Evolutionary conservation across 2,113 vertebrate species (phyloP).

Genomic region (Genyomyrus donnyi): DNA sequence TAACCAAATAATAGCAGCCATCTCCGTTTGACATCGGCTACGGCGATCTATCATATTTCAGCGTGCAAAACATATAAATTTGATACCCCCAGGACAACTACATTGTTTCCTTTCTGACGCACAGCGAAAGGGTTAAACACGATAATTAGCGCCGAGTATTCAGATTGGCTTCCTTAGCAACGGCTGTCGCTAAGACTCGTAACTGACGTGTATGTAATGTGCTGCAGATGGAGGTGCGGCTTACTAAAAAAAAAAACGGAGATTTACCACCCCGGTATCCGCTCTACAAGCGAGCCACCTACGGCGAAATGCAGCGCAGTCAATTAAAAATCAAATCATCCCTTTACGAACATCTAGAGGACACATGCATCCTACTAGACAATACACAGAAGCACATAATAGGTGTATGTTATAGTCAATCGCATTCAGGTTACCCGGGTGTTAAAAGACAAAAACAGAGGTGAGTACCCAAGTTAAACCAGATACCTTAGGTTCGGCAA

Average conservation of each 20-base stretch:
- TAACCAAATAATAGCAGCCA: neutral
- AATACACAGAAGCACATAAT: neutral
- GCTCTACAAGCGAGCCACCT: neutral
- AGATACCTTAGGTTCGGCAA: neutral
- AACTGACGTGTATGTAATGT: conserved; percentile 30
- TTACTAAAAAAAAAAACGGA: neutral
- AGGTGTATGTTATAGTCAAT: no score
- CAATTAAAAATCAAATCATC: neutral
- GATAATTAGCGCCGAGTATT: conserved; percentile 43
- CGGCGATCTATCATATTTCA: neutral
- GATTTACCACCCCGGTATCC: neutral
- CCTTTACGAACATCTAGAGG: neutral
- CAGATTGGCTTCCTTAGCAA: conserved; percentile 53
- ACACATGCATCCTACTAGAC: neutral
- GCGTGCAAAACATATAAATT: neutral
- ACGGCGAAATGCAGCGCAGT: neutral
- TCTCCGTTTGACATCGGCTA: neutral
- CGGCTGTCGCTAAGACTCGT: conserved; percentile 39
- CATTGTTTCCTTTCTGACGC: neutral
- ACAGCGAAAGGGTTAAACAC: neutral
- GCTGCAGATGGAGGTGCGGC: conserved; percentile 28
- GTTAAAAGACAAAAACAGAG: neutral
- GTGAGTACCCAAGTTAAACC: neutral
- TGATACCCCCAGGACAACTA: neutral
- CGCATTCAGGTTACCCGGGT: neutral